Conservation (phyloP, 2,113 vertebrate species). For the Neofelis nebulosa region DNA sequence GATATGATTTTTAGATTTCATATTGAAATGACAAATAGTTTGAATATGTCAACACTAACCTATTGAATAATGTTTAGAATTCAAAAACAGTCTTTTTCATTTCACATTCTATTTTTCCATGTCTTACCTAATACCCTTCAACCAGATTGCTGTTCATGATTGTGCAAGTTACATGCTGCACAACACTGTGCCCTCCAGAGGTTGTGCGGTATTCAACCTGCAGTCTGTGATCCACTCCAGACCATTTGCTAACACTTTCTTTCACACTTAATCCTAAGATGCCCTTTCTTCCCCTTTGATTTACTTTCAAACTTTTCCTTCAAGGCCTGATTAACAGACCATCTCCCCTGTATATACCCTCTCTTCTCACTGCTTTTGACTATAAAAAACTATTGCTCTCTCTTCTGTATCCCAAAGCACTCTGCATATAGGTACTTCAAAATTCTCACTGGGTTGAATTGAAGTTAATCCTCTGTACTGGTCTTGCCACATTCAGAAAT, state of each 20-base stretch:
- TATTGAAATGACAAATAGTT: constrained; percentile 5
- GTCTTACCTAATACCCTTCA: not conserved
- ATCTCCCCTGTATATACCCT: not conserved
- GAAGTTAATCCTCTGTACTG: not conserved
- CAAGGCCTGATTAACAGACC: not conserved
- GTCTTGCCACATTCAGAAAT: not conserved
- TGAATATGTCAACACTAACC: not conserved
- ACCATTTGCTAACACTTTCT: not conserved
- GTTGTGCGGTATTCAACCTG: too few species aligned
- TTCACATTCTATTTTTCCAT: not conserved
- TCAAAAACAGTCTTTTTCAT: not conserved
- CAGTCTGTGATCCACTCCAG: too few species aligned
- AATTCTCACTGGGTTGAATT: not conserved
- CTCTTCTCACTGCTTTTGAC: not conserved
- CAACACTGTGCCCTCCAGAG: too few species aligned
- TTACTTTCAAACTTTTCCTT: not conserved
- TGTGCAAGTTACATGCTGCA: not conserved
- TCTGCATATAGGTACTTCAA: too few species aligned
- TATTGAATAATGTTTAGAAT: not conserved
- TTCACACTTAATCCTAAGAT: not conserved
- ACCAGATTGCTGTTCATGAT: not conserved
- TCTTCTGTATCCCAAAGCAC: not conserved
- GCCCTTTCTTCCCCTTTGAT: not conserved
- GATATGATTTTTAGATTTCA: not conserved
- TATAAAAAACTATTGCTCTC: not conserved